phyloP scores from a whole-genome alignment of 2,113 vertebrate species.

The Heteronetta atricapilla region DNA sequence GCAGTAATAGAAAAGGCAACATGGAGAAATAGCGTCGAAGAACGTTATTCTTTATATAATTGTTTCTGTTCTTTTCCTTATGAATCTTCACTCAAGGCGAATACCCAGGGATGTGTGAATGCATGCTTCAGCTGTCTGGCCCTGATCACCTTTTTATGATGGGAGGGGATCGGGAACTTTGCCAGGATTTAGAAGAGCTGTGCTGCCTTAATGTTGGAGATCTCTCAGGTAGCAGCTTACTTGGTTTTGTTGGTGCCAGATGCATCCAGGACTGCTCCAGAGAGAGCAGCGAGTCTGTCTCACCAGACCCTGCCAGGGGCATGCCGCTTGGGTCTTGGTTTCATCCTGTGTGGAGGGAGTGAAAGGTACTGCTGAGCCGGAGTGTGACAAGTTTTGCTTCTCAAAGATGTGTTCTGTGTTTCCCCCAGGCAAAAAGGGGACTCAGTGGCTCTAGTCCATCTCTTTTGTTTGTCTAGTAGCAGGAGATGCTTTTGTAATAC shows the following conservation, averaged over 20 bases:
- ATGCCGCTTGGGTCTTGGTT: not conserved
- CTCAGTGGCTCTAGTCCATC: not conserved
- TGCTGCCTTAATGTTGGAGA: not conserved
- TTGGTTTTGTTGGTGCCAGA: not conserved
- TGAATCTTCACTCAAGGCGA: not conserved
- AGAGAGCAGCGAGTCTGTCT: not conserved
- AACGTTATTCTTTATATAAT: not conserved
- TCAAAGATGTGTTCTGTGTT: not conserved
- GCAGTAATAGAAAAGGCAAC: not conserved
- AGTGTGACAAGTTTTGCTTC: not conserved
- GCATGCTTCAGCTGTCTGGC: not conserved
- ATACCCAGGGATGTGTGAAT: not conserved
- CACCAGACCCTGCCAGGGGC: not conserved
- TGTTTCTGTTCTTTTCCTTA: not conserved
- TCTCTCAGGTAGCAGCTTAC: not conserved
- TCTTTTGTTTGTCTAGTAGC: not conserved
- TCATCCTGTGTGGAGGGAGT: not conserved
- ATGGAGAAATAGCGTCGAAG: not conserved
- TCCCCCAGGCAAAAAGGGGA: not conserved
- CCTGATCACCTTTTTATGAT: not conserved
- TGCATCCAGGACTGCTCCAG: not conserved
- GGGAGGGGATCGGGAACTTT: not conserved
- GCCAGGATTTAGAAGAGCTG: not conserved
- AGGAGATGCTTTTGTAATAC: not conserved
- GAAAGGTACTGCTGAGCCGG: not conserved